A percentile compares a stretch with the other conserved stretches of the same genome.
These are phyloP conservation scores for Saturnia japonica DNA, from an alignment of 2,888 invertebrate species.

Conservation along the genomic window DNA sequence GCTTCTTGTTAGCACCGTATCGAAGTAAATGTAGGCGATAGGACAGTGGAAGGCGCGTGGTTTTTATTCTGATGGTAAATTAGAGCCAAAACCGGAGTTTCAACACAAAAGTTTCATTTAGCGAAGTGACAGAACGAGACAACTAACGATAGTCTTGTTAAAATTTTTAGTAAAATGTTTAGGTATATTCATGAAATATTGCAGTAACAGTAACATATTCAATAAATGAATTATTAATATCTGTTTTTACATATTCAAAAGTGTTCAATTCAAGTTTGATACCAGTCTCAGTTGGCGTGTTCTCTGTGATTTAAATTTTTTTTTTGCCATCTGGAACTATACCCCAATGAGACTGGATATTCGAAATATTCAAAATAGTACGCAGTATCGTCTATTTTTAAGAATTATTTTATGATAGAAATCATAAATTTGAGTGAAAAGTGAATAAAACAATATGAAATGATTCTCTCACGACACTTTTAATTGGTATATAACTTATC, in stretches of 20 bases:
- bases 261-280: neutral
- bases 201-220: too few species aligned
- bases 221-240: neutral
- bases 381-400: neutral
- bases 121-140: too few species aligned
- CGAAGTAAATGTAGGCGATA: too few species aligned
- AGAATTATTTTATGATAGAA: neutral
- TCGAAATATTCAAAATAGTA: neutral
- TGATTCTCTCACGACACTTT: conserved; percentile 73
- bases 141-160: too few species aligned
- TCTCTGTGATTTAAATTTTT: neutral
- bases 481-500: conserved; percentile 79
- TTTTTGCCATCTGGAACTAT: too few species aligned
- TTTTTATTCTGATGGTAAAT: too few species aligned
- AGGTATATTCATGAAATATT: neutral
- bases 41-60: too few species aligned
- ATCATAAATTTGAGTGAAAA: neutral
- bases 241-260: neutral
- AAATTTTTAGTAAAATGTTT: neutral
- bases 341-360: too few species aligned
- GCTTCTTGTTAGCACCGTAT: too few species aligned
- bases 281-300: neutral
- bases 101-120: too few species aligned
- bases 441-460: conserved; percentile 14
- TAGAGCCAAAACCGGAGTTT: neutral